Conservation (phyloP, 2,113 vertebrate genomes). For the Tor tambroides region DNA sequence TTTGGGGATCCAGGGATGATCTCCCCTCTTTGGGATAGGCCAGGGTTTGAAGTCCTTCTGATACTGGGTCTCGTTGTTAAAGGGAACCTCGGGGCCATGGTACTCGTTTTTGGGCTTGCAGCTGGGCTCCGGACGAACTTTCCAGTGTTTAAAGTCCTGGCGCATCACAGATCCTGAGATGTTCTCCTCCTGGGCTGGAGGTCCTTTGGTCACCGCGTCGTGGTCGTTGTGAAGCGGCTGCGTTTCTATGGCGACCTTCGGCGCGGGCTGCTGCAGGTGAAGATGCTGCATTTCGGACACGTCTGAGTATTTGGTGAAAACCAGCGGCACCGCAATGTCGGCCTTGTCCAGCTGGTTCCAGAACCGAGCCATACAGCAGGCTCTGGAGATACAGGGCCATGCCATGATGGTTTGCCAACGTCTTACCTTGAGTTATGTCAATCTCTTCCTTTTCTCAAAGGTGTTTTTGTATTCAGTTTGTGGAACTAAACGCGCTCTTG, state of each 20-base stretch:
- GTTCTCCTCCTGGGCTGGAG: slow-evolving; percentile 69
- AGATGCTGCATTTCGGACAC: slow-evolving; percentile 84
- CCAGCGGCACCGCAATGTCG: slow-evolving; percentile 93
- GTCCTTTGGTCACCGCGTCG: slow-evolving; percentile 71
- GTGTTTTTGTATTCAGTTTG: slow-evolving; percentile 21
- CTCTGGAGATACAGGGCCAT: slow-evolving; percentile 96
- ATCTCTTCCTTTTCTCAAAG: background rate
- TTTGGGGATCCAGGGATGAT: slow-evolving; percentile 96
- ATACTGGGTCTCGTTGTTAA: slow-evolving; percentile 94
- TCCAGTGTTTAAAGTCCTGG: slow-evolving; percentile 94
- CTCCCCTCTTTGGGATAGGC: slow-evolving; percentile 89
- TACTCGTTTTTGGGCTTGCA: slow-evolving; percentile 93
- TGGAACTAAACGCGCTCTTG: background rate
- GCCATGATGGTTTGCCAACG: slow-evolving; percentile 79
- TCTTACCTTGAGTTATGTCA: background rate
- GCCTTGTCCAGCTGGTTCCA: slow-evolving; percentile 98
- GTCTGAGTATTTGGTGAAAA: slow-evolving; percentile 94
- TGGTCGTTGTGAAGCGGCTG: slow-evolving; percentile 77
- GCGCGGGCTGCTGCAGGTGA: slow-evolving; percentile 71
- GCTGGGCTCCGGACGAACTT: slow-evolving; percentile 89
- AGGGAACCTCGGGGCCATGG: slow-evolving; percentile 88
- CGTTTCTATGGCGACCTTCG: slow-evolving; percentile 70
- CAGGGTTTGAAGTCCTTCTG: slow-evolving; percentile 96
- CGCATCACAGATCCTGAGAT: slow-evolving; percentile 88
- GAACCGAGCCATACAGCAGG: slow-evolving; percentile 97